These are phyloP conservation scores for Callosobruchus maculatus DNA, from an alignment of 2,888 invertebrate genomes.

Conservation along the genomic window DNA sequence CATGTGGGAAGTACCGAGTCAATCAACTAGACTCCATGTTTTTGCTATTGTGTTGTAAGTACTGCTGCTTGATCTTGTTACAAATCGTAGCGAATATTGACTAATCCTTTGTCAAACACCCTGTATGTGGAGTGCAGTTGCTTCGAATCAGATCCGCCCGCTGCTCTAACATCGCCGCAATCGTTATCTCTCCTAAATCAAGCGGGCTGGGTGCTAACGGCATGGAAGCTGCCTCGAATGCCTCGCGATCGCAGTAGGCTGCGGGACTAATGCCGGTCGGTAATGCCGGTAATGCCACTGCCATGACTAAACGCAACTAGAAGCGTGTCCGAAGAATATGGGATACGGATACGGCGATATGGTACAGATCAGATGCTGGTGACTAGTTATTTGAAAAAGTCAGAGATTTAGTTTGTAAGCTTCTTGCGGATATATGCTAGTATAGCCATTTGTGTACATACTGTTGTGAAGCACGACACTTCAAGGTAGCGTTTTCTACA, in stretches of 20 bases:
- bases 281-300: background rate
- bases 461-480: no score
- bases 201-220: background rate
- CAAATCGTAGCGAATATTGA: no score
- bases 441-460: no score
- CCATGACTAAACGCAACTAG: background rate
- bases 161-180: background rate
- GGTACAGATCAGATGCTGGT: background rate
- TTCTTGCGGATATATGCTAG: background rate
- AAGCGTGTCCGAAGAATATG: background rate
- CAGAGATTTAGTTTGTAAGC: background rate
- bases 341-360: no score
- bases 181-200: background rate
- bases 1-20: no score
- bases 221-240: background rate
- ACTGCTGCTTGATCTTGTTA: no score
- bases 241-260: background rate
- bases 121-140: background rate
- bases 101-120: no score
- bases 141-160: background rate
- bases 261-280: background rate
- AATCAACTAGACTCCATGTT: no score
- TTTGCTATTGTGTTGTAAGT: no score
- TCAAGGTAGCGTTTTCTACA: no score
- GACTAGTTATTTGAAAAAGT: background rate